Conservation (phyloP, 2,888 invertebrate genomes). For the Reticulitermes lucifugus region DNA sequence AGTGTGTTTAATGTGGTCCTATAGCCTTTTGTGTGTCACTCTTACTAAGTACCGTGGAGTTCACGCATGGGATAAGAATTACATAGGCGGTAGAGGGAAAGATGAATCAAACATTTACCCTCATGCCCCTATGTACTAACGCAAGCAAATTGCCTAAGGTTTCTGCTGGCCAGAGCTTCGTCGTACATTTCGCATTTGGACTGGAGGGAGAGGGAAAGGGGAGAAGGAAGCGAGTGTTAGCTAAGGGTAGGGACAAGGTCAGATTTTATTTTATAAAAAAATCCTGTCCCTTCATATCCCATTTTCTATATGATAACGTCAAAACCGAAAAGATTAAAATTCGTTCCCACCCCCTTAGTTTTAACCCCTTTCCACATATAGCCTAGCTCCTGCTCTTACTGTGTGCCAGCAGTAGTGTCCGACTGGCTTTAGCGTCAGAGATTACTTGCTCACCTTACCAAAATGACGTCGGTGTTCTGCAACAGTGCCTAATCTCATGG, state of each 20-base stretch:
- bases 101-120: constrained; percentile 37
- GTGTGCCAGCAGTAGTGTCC: constrained; percentile 22
- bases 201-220: not conserved
- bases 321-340: constrained; percentile 46
- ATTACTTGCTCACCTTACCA: constrained; percentile 11
- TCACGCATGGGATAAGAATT: constrained; percentile 43
- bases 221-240: constrained; percentile 9
- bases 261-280: constrained; percentile 32
- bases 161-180: constrained; percentile 30
- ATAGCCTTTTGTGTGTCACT: constrained; percentile 39
- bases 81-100: constrained; percentile 31
- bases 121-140: constrained; percentile 34
- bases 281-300: constrained; percentile 25
- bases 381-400: not conserved
- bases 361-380: constrained; percentile 30
- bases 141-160: constrained; percentile 39
- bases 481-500: too few relatives aligned
- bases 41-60: constrained; percentile 26
- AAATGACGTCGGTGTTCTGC: not conserved
- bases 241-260: constrained; percentile 20
- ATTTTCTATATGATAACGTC: constrained; percentile 43
- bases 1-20: constrained; percentile 41
- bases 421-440: not conserved
- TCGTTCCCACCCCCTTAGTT: constrained; percentile 18
- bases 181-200: constrained; percentile 39